Base-by-base conservation (phyloP, 1,140 invertebrate genomes). In the Lepidurus couesii region DNA sequence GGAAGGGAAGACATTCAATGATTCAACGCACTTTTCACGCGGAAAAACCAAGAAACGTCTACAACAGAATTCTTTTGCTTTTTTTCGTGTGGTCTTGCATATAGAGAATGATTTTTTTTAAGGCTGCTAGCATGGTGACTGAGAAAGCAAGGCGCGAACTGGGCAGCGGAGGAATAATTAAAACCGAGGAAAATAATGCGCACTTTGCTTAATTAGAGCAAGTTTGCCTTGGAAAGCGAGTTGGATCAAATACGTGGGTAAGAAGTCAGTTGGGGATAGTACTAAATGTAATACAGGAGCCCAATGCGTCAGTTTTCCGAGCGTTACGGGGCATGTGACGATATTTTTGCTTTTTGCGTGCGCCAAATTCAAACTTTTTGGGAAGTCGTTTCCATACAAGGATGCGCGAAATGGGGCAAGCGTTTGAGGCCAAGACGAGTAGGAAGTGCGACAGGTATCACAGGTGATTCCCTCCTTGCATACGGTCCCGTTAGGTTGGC, bases 381-480 rank as follows among this genome's bases (percentile, higher is more conserved):
- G 8, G 53, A 7, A 65, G 53, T 65, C 3, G n/a, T n/a, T n/a
- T 65, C 21, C 21, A 65, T 7, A 65, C 13, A 16, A 21, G 53
- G 16, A 65, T 65, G 16, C 4, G 53, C 13, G 16, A 65, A 65
- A 65, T 65, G 53, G 21, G 53, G 13, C n/a, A 65, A 65, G 7
- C 53, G 13, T n/a, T 11, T 21, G 5, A 21, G 53, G 53, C 6
- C 53, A 65, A 65, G 53, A 65, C 53, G 53, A 65, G 53, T 65
- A 65, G 53, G n/a, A 13, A 65, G 53, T 7, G 21, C 53, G 53
- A 65, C 53, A 65, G 53, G 53, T 65, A 65, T 65, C 53, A 65
- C 53, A 65, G 53, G 53, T 65, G 53, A 65, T 65, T 65, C 53
- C 53, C 21, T 65, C 53, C 53, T 65, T 65, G 53, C 53, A 5